Base-by-base conservation (phyloP, 2,797 vertebrate genomes). In the Enoplosus armatus region DNA sequence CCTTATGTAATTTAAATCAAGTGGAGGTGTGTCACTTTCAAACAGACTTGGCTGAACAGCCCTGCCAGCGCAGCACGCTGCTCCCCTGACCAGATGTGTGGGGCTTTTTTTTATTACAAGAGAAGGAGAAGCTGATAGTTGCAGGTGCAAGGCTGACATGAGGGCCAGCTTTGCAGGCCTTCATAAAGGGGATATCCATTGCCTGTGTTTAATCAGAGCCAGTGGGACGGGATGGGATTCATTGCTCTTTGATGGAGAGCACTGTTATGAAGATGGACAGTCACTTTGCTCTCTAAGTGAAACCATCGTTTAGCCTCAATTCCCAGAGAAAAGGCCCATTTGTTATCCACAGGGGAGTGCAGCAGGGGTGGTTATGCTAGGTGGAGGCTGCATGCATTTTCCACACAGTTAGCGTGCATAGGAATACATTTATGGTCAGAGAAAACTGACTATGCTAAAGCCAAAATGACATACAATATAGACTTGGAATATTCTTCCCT, bases 151-250 rank as follows among this genome's bases (percentile, higher is more conserved):
- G 93, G 90, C 93, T 95, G 95, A 96, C 94, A 92, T 59, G 39
- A 84, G 86, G 90, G 93, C 92, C 84, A 70, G 86, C 83, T 89
- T 90, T 85, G 76, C 80, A 74, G 80, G 84, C 90, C 90, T 93
- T 93, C 90, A 91, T 89, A 92, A 93, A 91, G 89, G 90, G 93
- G 92, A 92, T 95, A 94, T 94, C 93, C 91, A 94, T 93, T 94
- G 95, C 95, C 95, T 96, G 95, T 90, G 94, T 97, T 98, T 97
- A 97, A 97, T 98, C 96, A 97, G 96, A 96, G 95, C 95, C 96
- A 95, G 96, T 96, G 95, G 95, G 94, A 95, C 91, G 94, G 96
- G 97, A 97, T 96, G 96, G 95, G 95, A 96, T 97, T 97, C 96
- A 96, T 96, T 97, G 96, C 96, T 96, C 95, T 96, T 96, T 96